Conservation (phyloP, 1,140 invertebrate genomes). For the Rhagoletis zephyria region DNA sequence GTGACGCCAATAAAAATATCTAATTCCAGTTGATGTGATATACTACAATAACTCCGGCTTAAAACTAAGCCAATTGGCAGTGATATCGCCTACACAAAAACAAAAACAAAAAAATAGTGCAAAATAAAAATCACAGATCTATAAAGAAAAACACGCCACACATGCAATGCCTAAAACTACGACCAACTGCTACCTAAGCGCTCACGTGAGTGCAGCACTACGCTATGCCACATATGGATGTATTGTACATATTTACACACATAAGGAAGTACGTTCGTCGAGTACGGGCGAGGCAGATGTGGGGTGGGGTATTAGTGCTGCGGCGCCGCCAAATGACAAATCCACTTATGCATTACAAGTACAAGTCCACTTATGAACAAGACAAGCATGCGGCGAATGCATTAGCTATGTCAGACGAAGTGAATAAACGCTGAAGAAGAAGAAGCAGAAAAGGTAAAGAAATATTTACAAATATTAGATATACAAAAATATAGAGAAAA, state of each 20-base stretch:
- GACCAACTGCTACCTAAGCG: neutral
- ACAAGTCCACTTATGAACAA: too few relatives aligned
- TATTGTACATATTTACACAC: too few relatives aligned
- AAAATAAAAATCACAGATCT: neutral
- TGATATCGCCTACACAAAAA: neutral
- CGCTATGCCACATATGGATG: neutral
- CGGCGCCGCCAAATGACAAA: slow-evolving; percentile 49
- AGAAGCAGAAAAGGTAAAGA: neutral
- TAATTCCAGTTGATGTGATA: slow-evolving; percentile 42
- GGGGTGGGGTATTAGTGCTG: slow-evolving; percentile 1
- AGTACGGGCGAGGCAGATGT: neutral
- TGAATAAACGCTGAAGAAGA: neutral
- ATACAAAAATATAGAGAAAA: neutral
- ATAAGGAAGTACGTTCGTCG: neutral
- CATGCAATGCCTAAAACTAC: neutral
- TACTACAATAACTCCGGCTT: slow-evolving; percentile 26
- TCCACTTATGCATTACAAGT: slow-evolving; percentile 43
- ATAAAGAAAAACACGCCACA: neutral
- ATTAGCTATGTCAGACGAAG: neutral
- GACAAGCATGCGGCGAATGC: slow-evolving; percentile 27
- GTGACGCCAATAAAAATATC: slow-evolving; percentile 47
- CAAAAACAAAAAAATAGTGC: neutral
- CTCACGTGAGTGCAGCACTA: neutral
- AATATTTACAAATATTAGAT: neutral
- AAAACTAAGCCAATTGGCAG: slow-evolving; percentile 46